Evolutionary conservation across 2,888 invertebrate species (phyloP).

Genomic region (Thysanoteuthis rhombus): DNA sequence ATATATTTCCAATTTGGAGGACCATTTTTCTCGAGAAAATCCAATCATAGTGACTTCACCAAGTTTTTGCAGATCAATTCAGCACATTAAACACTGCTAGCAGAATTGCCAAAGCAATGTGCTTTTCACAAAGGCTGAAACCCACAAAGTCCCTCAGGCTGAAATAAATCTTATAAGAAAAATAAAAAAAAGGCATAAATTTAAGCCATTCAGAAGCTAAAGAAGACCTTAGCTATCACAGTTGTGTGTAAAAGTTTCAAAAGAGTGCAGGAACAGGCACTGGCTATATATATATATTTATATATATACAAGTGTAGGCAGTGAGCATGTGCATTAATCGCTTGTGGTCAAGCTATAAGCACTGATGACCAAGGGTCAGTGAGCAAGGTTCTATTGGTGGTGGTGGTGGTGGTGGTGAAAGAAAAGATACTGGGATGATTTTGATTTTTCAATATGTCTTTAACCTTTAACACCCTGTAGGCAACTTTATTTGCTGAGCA

Average conservation of each 20-base stretch:
- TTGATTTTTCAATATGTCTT: neutral
- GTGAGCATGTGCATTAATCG: neutral
- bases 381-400: neutral
- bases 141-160: no score
- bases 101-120: neutral
- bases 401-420: neutral
- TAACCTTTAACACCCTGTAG: no score
- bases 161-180: neutral
- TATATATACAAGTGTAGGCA: neutral
- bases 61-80: neutral
- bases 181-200: neutral
- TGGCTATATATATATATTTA: neutral
- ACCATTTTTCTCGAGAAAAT: neutral
- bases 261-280: neutral
- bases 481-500: no score
- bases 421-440: neutral
- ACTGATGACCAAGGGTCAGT: neutral
- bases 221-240: neutral
- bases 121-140: neutral
- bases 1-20: no score
- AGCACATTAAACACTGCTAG: neutral
- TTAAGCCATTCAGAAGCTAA: neutral
- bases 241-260: neutral
- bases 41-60: neutral
- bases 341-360: neutral